Base-by-base conservation (phyloP, 2,113 vertebrate species). In the Sinocyclocheilus maitianheensis region DNA sequence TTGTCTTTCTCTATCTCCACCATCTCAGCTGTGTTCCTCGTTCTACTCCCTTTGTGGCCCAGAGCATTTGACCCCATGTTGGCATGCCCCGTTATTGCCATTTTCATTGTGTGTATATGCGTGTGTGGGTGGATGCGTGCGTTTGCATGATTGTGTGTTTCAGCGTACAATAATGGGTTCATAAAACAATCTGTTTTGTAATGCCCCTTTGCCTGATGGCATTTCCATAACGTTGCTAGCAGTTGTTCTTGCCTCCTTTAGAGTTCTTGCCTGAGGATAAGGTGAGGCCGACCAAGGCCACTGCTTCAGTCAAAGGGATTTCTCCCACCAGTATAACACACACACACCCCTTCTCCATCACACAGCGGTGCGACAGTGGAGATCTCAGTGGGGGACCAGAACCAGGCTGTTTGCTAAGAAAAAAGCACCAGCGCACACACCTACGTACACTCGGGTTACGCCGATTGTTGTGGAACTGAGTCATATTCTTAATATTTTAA, bases 331-430 rank as follows among this genome's bases (percentile, higher is more conserved):
- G 16, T 5, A 69, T 37, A 78, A 63, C 74, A 30, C 81, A 69
- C 76, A 46, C 79, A 83, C 80, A 85, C n/a, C 18, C 55, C 20
- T 40, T 77, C 76, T 55, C 76, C 48, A 77, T 77, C 84, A 79
- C 48, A n/a, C 43, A 84, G 26, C 37, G 18, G 26, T 60, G 26
- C 20, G 62, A 87, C 3, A 5, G 84, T 87, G 90, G 67, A 86
- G 60, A 89, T 83, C 87, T 87, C 91, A 90, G 91, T 86, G 81
- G 91, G 91, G 83, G 85, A 84, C 77, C 81, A 86, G 77, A 55
- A 34, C 65, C 87, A 89, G 84, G 84, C 90, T 89, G 90, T 90
- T 89, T 77, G 79, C 65, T 69, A 76, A 74, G 81, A 84, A 91
- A 77, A 43, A 67, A 51, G 87, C 77, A 81, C 86, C 85, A 90